These are phyloP conservation scores for Onychomys arenicola DNA, from an alignment of 2,797 vertebrate genomes.

Conservation along the genomic window DNA sequence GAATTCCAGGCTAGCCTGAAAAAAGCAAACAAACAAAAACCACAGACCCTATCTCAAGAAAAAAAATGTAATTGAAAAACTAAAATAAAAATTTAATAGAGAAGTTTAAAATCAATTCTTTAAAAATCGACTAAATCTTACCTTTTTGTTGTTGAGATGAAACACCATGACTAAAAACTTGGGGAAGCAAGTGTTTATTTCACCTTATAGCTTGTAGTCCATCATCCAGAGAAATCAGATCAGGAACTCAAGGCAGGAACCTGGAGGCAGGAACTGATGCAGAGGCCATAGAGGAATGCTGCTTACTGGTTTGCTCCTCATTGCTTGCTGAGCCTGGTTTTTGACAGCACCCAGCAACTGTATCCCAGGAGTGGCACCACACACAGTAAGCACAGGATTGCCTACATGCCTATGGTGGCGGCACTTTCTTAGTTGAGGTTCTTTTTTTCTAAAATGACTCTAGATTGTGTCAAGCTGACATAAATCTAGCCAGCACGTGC, in stretches of 20 bases:
- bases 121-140: not conserved
- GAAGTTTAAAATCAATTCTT: not conserved
- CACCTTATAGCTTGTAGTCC: not conserved
- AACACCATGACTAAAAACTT: not conserved
- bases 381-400: not conserved
- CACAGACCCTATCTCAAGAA: not conserved
- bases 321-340: not conserved
- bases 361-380: not conserved
- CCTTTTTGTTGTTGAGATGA: not conserved
- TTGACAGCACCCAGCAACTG: not conserved
- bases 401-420: not conserved
- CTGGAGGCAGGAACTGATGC: not conserved
- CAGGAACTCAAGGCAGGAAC: not conserved
- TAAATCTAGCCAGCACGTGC: not conserved
- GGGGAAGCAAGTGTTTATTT: not conserved
- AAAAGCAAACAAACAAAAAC: not conserved
- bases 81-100: not conserved
- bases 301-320: not conserved
- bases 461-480: not conserved
- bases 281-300: not conserved
- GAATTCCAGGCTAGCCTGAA: not conserved
- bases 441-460: not conserved
- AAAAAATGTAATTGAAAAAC: not conserved
- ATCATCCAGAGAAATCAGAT: not conserved
- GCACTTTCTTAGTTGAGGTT: not conserved